Evolutionary conservation across 2,797 vertebrate species (phyloP).

Genomic region (Thamnophis elegans): DNA sequence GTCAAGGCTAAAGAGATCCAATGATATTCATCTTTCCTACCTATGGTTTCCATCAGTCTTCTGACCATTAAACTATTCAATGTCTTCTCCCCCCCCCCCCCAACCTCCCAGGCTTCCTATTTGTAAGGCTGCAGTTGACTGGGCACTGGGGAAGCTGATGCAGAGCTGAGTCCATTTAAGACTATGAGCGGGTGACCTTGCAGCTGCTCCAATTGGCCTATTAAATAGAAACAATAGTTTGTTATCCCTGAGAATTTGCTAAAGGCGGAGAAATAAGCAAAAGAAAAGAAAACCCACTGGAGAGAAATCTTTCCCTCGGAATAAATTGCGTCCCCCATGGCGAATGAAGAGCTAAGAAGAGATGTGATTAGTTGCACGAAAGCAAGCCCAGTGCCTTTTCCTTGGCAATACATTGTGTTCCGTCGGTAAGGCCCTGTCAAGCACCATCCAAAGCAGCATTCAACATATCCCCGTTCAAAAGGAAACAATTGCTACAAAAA

Average conservation of each 20-base stretch:
- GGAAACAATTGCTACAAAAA: conserved; percentile 12
- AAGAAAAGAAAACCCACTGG: neutral
- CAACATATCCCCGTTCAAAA: neutral
- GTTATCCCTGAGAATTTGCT: neutral
- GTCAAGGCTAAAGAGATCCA: neutral
- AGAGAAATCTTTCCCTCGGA: neutral
- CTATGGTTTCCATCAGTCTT: neutral
- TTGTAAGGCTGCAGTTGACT: neutral
- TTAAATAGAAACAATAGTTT: neutral
- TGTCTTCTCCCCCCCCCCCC: neutral
- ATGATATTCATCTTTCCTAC: neutral
- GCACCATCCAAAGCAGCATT: neutral
- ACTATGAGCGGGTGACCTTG: neutral
- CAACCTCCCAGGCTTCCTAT: neutral
- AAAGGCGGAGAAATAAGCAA: neutral
- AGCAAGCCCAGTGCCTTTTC: rapidly evolving
- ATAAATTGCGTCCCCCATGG: neutral
- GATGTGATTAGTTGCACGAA: neutral
- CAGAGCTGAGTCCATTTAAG: neutral
- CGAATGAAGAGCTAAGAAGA: neutral
- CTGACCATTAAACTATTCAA: neutral
- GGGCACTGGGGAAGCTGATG: neutral
- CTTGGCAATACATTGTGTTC: neutral
- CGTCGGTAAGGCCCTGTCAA: neutral
- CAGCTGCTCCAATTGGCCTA: neutral